Base-by-base conservation (phyloP, 2,797 vertebrate genomes). In the Somateria mollissima region DNA sequence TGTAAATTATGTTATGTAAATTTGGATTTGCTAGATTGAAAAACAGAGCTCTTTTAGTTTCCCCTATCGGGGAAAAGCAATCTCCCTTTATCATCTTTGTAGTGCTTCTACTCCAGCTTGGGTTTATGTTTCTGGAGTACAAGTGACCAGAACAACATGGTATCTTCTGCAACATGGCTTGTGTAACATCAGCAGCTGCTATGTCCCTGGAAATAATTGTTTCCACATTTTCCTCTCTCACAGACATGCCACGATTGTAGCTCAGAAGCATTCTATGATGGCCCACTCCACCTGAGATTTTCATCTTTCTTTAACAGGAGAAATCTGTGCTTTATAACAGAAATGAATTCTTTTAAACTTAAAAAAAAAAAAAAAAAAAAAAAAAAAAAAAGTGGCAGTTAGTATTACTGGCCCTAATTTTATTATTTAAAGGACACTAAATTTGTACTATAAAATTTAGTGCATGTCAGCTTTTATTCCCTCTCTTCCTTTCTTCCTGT, bases 21-120 rank as follows among this genome's bases (percentile, higher is more conserved):
- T 34, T 57, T 47, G 21, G 16, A 28, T 47, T 57, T n/a, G 5
- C 24, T 32, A 39, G 24, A 34, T 0, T 5, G 37, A 27, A 45
- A 70, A 56, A 43, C 25, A 85, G 37, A 60, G 8, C 5, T 72
- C 28, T 78, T 67, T 25, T 12, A 54, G 2, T 28, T 80, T 39
- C 6, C 32, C 22, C 4, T 81, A 61, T 54, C 25, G 11, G 49
- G 4, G 4, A 3, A 37, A 61, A 84, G 3, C 20, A n/a, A 60
- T 16, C 24, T 60, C 4, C 5, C 18, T 53, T 36, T 2, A 13
- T 3, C 2, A 0, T 43, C 30, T 57, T 8, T 51, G 18, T 3
- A 27, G 49, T 30, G 11, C 10, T 65, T 53, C 13, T 37, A 11
- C 9, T 27, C 20, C 22, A 73, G 4, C 11, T 3, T 58, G 41